phyloP scores from a whole-genome alignment of 2,888 invertebrate genomes.

The Crocallis elinguaria region DNA sequence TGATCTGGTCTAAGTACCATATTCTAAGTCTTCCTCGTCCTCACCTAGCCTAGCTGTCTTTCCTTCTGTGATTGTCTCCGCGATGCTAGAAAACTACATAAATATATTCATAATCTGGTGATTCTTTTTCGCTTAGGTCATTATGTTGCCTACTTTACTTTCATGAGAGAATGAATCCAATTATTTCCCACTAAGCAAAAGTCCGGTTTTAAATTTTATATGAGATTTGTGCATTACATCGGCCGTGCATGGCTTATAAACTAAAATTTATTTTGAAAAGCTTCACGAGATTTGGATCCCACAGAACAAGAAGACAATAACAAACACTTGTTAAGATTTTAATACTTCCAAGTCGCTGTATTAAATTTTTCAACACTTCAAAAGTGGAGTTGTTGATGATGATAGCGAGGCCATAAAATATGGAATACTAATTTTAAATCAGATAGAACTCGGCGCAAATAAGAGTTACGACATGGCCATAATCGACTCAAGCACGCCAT shows the following conservation, averaged over 20 bases:
- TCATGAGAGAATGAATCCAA: neutral
- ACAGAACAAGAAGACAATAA: conserved; percentile 33
- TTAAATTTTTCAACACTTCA: conserved; percentile 43
- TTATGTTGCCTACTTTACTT: neutral
- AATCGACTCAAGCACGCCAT: conserved; percentile 57
- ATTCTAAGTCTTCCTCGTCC: too few species aligned
- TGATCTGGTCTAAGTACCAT: too few species aligned
- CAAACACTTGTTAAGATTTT: conserved; percentile 33
- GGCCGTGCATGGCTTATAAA: neutral
- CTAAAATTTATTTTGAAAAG: conserved; percentile 3
- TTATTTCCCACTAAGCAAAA: neutral
- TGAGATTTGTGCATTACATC: too few species aligned
- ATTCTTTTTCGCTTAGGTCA: too few species aligned
- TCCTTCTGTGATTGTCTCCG: too few species aligned
- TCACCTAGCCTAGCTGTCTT: too few species aligned
- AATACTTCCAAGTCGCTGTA: conserved; percentile 33
- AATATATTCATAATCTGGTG: too few species aligned
- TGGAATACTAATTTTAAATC: conserved; percentile 57
- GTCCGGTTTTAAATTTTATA: too few species aligned
- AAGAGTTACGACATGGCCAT: conserved; percentile 51
- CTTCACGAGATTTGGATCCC: conserved; percentile 25
- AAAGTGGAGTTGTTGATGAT: conserved; percentile 43
- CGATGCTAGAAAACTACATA: too few species aligned
- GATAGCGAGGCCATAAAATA: conserved; percentile 41
- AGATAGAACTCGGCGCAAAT: conserved; percentile 53